Evolutionary conservation across 2,888 invertebrate species (phyloP).

Genomic region (Dexiosoma caninum): DNA sequence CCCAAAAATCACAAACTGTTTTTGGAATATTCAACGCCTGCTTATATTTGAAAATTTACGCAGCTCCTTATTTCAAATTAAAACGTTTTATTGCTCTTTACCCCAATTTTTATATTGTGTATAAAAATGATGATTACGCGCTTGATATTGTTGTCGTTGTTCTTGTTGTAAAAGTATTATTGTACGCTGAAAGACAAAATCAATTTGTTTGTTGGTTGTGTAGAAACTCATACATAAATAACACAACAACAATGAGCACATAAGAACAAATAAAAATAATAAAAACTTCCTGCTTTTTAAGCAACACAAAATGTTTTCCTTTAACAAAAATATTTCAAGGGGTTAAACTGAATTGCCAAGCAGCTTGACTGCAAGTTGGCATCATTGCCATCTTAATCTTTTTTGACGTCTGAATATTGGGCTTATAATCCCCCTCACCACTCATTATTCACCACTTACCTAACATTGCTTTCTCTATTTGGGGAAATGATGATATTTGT

Average conservation of each 20-base stretch:
- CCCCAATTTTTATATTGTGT: slow-evolving; percentile 27
- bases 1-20: not conserved
- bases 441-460: not conserved
- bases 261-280: slow-evolving; percentile 12
- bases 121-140: slow-evolving; percentile 6
- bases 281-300: slow-evolving; percentile 50
- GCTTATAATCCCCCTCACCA: slow-evolving; percentile 7
- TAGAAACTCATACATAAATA: slow-evolving; percentile 45
- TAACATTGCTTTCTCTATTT: not conserved
- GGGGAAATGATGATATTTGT: slow-evolving; percentile 30
- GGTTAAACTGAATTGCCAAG: slow-evolving; percentile 48
- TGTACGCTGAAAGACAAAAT: slow-evolving; percentile 49
- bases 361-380: slow-evolving; percentile 33
- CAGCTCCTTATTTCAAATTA: slow-evolving; percentile 41
- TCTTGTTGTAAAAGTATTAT: slow-evolving; percentile 12
- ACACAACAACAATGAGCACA: slow-evolving; percentile 8
- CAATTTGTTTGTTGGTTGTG: slow-evolving; percentile 59
- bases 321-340: slow-evolving; percentile 43
- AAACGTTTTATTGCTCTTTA: slow-evolving; percentile 44
- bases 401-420: slow-evolving; percentile 54
- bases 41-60: slow-evolving; percentile 42
- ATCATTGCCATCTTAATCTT: slow-evolving; percentile 61
- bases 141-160: not conserved
- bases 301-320: slow-evolving; percentile 40
- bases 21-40: slow-evolving; percentile 24